These are phyloP conservation scores for Ecliptopera silaceata DNA, from an alignment of 2,888 invertebrate species.

Conservation along the genomic window DNA sequence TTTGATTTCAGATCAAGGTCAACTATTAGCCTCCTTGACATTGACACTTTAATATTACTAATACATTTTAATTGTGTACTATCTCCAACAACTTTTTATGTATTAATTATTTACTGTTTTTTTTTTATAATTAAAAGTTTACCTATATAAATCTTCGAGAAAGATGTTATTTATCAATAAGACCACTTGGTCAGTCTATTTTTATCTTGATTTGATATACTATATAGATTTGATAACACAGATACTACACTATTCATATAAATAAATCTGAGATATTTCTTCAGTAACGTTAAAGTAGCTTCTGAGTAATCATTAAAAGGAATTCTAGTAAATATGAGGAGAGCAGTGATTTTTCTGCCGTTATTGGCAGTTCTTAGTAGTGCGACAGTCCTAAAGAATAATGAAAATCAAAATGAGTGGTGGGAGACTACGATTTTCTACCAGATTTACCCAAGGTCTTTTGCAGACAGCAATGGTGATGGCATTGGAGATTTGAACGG, in stretches of 20 bases:
- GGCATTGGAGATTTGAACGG: constrained; percentile 86
- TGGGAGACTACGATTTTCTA: constrained; percentile 90
- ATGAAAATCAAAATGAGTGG: constrained; percentile 82
- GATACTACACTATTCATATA: constrained; percentile 26
- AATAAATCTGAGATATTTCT: constrained; percentile 40
- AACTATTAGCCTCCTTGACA: background rate
- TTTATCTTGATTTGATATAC: no score
- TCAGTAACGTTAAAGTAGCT: constrained; percentile 6
- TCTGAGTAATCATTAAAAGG: background rate
- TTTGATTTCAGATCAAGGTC: constrained; percentile 2
- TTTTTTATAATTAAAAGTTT: no score
- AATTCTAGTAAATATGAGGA: constrained; percentile 44
- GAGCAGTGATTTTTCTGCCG: constrained; percentile 49
- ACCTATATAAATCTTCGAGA: no score
- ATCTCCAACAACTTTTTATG: no score
- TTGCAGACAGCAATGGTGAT: constrained; percentile 89
- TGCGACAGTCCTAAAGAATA: constrained; percentile 43
- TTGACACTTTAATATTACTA: no score
- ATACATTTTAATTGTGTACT: no score
- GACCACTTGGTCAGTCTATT: constrained; percentile 34
- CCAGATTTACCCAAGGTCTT: constrained; percentile 91
- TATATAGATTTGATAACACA: constrained; percentile 30
- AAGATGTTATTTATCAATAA: constrained; percentile 39
- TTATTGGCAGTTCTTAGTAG: constrained; percentile 43
- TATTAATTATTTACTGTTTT: no score